These are phyloP conservation scores for Parambassis ranga DNA, from an alignment of 2,797 vertebrate genomes.

Conservation along the genomic window DNA sequence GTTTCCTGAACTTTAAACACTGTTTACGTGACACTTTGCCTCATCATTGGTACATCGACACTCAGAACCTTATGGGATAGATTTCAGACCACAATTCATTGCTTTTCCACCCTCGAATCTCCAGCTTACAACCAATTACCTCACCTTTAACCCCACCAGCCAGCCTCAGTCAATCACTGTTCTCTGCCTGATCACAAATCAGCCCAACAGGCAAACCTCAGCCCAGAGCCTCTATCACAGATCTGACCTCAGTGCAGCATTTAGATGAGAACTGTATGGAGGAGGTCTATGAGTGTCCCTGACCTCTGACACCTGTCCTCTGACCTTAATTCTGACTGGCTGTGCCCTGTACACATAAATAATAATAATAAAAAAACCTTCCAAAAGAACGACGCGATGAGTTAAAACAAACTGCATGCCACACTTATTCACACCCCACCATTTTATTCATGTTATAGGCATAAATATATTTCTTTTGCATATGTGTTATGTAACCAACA, in stretches of 20 bases:
- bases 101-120: constrained; percentile 35
- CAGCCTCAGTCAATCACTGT: constrained; percentile 41
- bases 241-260: constrained; percentile 31
- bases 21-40: background rate
- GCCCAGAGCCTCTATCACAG: constrained; percentile 10
- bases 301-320: constrained; percentile 46
- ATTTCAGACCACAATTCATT: constrained; percentile 20
- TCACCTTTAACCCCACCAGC: constrained; percentile 43
- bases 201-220: constrained; percentile 11
- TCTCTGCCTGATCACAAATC: constrained; percentile 54
- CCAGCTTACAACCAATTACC: constrained; percentile 48
- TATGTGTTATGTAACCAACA: no score
- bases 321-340: constrained; percentile 52
- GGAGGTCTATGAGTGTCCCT: background rate
- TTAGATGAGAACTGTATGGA: constrained; percentile 24
- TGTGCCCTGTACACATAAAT: constrained; percentile 38
- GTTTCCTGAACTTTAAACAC: background rate
- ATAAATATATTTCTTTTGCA: no score
- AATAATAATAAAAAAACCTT: constrained; percentile 12
- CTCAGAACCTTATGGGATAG: constrained; percentile 1
- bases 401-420: background rate
- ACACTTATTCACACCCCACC: background rate
- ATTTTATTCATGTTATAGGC: no score
- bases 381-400: background rate
- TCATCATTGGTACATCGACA: background rate